Evolutionary conservation across 2,888 invertebrate species (phyloP).

Genomic region (Megalurothrips usitatus): DNA sequence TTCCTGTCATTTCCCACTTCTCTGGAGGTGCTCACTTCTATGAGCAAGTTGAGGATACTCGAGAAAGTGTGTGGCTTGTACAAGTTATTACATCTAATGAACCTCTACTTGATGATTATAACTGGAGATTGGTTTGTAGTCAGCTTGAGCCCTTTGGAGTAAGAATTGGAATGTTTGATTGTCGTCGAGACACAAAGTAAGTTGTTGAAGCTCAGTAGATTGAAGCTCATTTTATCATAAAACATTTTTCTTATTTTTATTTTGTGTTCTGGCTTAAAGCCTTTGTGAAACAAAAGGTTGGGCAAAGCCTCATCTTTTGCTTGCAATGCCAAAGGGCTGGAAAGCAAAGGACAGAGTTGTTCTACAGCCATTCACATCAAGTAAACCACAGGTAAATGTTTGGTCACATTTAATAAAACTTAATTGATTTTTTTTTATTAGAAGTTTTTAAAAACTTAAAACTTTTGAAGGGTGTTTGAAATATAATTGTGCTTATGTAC

Average conservation of each 20-base stretch:
- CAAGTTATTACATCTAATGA: slow-evolving; percentile 45
- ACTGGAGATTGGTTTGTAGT: slow-evolving; percentile 47
- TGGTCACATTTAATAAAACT: neutral
- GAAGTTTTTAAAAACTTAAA: neutral
- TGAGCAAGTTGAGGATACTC: slow-evolving; percentile 51
- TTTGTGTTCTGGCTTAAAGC: slow-evolving; percentile 40
- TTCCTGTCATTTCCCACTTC: slow-evolving; percentile 39
- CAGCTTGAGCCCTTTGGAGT: slow-evolving; percentile 49
- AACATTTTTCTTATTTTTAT: neutral
- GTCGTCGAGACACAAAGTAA: slow-evolving; percentile 48
- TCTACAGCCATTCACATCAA: slow-evolving; percentile 44
- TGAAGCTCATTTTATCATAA: neutral
- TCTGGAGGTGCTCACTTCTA: slow-evolving; percentile 41
- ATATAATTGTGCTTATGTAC: slow-evolving; percentile 36
- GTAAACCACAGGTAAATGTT: slow-evolving; percentile 40
- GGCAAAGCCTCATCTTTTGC: slow-evolving; percentile 47
- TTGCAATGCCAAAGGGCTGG: slow-evolving; percentile 49
- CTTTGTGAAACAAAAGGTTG: slow-evolving; percentile 49
- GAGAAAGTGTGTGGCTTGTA: slow-evolving; percentile 53
- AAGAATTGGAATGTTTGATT: slow-evolving; percentile 49
- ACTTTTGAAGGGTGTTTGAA: neutral
- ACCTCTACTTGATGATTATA: slow-evolving; percentile 42
- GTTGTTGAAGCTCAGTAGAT: slow-evolving; percentile 27
- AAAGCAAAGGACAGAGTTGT: slow-evolving; percentile 49
- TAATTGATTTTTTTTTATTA: neutral